phyloP scores from a whole-genome alignment of 92 coral and sea anemone species.

The Desmophyllum pertusum region DNA sequence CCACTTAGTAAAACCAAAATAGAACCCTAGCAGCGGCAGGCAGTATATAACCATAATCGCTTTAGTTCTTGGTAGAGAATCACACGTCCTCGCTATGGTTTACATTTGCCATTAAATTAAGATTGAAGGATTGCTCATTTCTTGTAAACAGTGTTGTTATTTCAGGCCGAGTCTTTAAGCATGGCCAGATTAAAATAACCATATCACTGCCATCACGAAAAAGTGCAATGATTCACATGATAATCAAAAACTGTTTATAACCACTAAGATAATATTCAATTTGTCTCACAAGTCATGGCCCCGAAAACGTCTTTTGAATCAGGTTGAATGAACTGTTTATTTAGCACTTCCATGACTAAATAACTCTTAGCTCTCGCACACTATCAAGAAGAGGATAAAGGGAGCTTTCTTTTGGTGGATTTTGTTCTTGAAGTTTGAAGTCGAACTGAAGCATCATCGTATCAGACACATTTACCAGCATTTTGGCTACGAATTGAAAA shows the following conservation, averaged over 20 bases:
- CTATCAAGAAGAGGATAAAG: not conserved
- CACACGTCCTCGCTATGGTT: not conserved
- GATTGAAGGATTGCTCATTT: not conserved
- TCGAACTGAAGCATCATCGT: not conserved
- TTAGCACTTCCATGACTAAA: not conserved
- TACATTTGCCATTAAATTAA: not conserved
- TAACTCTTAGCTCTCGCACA: too few species aligned
- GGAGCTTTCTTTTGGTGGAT: not conserved
- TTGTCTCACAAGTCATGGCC: too few species aligned
- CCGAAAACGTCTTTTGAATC: too few species aligned
- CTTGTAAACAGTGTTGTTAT: not conserved
- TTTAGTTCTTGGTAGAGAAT: not conserved
- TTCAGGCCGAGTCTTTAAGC: not conserved
- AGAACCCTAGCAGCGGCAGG: not conserved
- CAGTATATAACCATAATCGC: not conserved
- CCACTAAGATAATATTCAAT: too few species aligned
- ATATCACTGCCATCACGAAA: not conserved
- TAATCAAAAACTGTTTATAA: too few species aligned
- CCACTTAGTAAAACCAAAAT: conserved; percentile 37
- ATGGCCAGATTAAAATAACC: not conserved
- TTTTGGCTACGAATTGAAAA: not conserved
- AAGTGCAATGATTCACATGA: too few species aligned
- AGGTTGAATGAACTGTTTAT: too few species aligned
- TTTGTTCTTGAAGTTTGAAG: not conserved
- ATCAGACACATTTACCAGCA: not conserved